Conservation (phyloP, 1,140 invertebrate genomes). For the Triops cancriformis region DNA sequence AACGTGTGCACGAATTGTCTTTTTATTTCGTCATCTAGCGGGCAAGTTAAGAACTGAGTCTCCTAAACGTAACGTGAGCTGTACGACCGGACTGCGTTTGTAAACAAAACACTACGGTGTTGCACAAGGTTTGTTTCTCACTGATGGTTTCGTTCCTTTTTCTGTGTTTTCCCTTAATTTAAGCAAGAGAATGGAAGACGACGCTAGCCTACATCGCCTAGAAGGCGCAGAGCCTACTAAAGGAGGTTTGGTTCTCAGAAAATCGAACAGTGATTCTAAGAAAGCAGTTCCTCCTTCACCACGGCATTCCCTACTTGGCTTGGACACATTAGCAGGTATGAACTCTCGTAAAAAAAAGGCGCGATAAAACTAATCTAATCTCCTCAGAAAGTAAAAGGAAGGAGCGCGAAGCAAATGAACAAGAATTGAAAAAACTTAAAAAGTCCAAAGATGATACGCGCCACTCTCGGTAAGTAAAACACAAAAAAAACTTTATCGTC, state of each 20-base stretch:
- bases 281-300: conserved; percentile 66
- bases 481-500: conserved; percentile 46
- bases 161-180: neutral
- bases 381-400: conserved; percentile 53
- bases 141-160: neutral
- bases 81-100: neutral
- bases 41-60: no score
- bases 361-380: conserved; percentile 21
- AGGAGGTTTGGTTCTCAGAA: conserved; percentile 32
- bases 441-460: conserved; percentile 42
- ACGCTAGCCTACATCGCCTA: neutral
- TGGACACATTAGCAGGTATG: conserved; percentile 72
- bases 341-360: neutral
- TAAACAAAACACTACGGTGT: neutral
- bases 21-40: no score
- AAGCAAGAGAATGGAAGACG: conserved; percentile 8
- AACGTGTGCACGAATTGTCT: no score
- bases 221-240: conserved; percentile 21
- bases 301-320: conserved; percentile 63
- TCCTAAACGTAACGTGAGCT: no score
- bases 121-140: neutral
- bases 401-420: conserved; percentile 39
- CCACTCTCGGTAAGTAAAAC: conserved; percentile 45
- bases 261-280: conserved; percentile 46
- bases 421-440: conserved; percentile 47